Evolutionary conservation across 2,113 vertebrate species (phyloP), one percentile per base, ranked within the genome.

Genomic region (Bostrychus sinensis): DNA sequence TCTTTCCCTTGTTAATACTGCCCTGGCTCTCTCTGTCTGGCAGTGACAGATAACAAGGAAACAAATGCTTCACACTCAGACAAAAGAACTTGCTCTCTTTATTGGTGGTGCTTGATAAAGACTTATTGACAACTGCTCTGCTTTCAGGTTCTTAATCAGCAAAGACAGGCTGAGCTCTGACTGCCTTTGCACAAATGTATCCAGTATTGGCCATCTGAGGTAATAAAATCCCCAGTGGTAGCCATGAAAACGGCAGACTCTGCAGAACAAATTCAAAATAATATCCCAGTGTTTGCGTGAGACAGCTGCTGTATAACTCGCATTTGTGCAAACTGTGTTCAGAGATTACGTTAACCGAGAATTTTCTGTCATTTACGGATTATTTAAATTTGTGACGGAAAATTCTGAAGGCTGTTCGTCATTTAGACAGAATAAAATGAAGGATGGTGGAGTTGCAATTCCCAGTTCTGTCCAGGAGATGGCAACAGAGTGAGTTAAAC

Each of bases 61-160:
- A 81, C 62, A 80, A 82, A 86, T 1, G 56, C 37, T 54, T 30
- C 17, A 51, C 78, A 41, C 55, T 51, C 8, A 63, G 77, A 75
- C 60, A 82, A 84, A 82, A 72, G 79, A 45, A 66, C 66, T 74
- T 39, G n/a, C 42, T 75, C 59, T 73, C 46, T 69, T 61, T 81
- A 16, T 66, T 63, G 57, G 84, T 76, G n/a, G n/a, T n/a, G n/a
- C n/a, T n/a, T n/a, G n/a, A 86, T 84, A 32, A 86, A 68, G 77
- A 70, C 63, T 77, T 81, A 84, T 72, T 85, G 82, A 85, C 80
- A 66, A 19, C 9, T 19, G 43, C 43, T 14, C 12, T 19, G 8
- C 67, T 59, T 60, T 8, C 25, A n/a, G 32, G 32, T 75, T 79
- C 79, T 73, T 26, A 68, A 68, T 32, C 50, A 25, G 4, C 23